Base-by-base conservation (phyloP, 1,140 invertebrate genomes). In the Leptoteleia sp. region DNA sequence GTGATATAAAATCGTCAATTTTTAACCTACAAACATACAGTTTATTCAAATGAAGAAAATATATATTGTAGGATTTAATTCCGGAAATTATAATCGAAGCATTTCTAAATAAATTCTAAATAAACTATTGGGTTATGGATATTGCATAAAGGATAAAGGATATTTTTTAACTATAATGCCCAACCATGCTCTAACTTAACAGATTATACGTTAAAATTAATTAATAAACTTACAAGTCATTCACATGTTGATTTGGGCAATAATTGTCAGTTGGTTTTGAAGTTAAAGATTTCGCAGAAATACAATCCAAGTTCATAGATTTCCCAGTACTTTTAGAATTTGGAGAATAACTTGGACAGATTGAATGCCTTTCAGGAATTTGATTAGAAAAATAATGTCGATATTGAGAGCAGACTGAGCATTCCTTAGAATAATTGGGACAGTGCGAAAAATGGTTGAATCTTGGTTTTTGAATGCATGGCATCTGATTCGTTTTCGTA, bases 361-460 rank as follows among this genome's bases (percentile, higher is more conserved):
- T 4, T 6, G 16, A 13, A 12, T 22, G 8, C 3, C 25, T 31
- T 2, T 70, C 50, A 2, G 5, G 33, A 25, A 37, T 8, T 0
- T 67, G 13, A 13, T 65, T 59, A 1, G 81, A 77, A 75, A 89
- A 89, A 16, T 87, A 88, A 67, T 82, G 84, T 27, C 83, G 81
- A 33, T 89, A 89, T 37, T 84, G 87, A 0, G 79, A 83, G 45
- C 88, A 89, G 54, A 89, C 83, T 3, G 83, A 80, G 48, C 88
- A 89, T 25, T 79, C 82, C 5, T 87, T 84, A 13, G 50, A 70
- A 19, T 73, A 75, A n/a, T 64, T 38, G 1, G 9, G 15, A 4
- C 72, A 80, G 57, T 79, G 37, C 0, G 11, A 62, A 38, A 40
- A 62, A 15, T 65, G 50, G 43, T 78, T 48, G 11, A 12, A 6